phyloP scores from a whole-genome alignment of 1,140 invertebrate species.

The Neocloeon triangulifer region DNA sequence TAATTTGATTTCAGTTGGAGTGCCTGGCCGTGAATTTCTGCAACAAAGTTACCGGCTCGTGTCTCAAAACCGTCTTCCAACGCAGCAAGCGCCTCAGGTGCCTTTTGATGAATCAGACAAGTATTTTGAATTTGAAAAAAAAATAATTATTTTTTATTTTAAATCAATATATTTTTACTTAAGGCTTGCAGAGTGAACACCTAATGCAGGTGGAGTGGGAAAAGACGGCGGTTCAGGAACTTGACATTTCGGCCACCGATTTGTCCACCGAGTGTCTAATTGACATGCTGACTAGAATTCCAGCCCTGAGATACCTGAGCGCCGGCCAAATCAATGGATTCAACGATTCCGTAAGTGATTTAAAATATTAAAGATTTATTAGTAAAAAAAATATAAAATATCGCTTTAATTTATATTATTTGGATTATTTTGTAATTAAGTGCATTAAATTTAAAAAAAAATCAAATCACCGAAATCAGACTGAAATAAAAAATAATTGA shows the following conservation, averaged over 20 bases:
- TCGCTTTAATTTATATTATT: too few species aligned
- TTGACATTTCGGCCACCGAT: conserved; percentile 94
- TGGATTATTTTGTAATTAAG: too few species aligned
- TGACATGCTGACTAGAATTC: conserved; percentile 74
- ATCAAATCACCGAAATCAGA: too few species aligned
- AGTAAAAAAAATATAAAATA: too few species aligned
- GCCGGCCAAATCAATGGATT: conserved; percentile 95
- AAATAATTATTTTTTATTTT: too few species aligned
- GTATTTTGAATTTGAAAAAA: conserved; percentile 32
- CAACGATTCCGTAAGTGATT: conserved; percentile 67
- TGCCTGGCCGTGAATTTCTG: conserved; percentile 93
- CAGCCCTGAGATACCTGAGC: conserved; percentile 68
- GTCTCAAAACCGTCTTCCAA: conserved; percentile 83
- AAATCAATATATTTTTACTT: conserved; percentile 4
- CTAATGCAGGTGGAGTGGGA: conserved; percentile 96
- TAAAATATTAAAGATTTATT: too few species aligned
- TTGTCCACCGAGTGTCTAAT: conserved; percentile 81
- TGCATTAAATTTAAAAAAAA: too few species aligned
- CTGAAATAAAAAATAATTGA: too few species aligned
- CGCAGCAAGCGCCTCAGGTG: conserved; percentile 79
- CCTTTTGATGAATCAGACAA: conserved; percentile 88
- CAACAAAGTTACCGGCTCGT: conserved; percentile 89
- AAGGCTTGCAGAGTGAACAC: conserved; percentile 50
- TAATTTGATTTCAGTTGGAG: conserved; percentile 51
- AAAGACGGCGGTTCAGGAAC: conserved; percentile 75